Evolutionary conservation across 2,888 invertebrate species (phyloP).

Genomic region (Cecidostiba fungosa): DNA sequence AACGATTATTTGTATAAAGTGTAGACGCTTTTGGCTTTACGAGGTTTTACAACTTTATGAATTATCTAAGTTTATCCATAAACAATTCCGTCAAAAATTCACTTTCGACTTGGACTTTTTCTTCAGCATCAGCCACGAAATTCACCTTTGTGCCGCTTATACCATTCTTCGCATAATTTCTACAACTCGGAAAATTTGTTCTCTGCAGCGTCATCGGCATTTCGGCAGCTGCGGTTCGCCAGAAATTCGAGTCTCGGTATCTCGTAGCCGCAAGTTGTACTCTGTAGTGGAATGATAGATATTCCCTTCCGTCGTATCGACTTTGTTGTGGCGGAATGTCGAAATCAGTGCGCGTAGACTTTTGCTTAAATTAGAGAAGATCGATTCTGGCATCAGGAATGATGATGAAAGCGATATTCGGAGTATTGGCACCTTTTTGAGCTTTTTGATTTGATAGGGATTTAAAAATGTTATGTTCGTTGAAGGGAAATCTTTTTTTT

Average conservation of each 20-base stretch:
- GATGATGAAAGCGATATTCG: not conserved
- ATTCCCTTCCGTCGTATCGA: conserved; percentile 6
- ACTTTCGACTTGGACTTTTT: not conserved
- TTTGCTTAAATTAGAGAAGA: not conserved
- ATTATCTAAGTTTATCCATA: too few relatives aligned
- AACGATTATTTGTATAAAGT: too few relatives aligned
- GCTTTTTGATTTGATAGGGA: too few relatives aligned
- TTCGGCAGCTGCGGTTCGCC: not conserved
- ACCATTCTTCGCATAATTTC: not conserved
- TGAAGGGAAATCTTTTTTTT: too few relatives aligned
- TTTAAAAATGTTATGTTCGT: too few relatives aligned
- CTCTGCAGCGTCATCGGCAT: not conserved
- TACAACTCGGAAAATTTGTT: not conserved
- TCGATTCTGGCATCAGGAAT: not conserved
- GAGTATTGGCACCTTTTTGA: not conserved
- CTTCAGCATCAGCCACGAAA: too few relatives aligned
- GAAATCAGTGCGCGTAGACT: not conserved
- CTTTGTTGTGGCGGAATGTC: not conserved
- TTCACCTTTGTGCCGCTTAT: not conserved
- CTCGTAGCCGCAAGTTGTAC: conserved; percentile 4
- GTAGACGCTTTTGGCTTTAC: too few relatives aligned
- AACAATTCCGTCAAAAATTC: too few relatives aligned
- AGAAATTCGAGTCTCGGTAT: not conserved
- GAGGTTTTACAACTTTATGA: too few relatives aligned
- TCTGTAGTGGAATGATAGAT: conserved; percentile 2